phyloP scores from a whole-genome alignment of 2,888 invertebrate genomes.

The Stenodera caucasica region DNA sequence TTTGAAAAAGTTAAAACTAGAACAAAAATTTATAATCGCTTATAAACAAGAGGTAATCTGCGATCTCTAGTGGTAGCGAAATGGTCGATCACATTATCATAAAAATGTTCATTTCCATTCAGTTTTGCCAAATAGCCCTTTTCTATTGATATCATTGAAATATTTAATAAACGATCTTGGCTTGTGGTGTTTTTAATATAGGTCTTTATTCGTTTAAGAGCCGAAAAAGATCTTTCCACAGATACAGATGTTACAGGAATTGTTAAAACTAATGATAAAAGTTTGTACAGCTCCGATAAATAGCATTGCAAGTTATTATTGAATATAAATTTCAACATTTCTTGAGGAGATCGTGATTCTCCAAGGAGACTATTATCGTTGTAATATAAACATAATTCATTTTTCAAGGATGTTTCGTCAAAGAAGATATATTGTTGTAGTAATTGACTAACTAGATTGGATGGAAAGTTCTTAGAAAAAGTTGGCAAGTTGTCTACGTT shows the following conservation, averaged over 20 bases:
- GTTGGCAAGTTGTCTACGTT: not conserved
- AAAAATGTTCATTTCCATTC: too few relatives aligned
- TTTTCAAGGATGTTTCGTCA: conserved; percentile 4
- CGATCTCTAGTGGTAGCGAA: too few relatives aligned
- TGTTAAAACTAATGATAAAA: conserved; percentile 11
- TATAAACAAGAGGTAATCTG: too few relatives aligned
- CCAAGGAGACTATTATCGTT: conserved; percentile 7
- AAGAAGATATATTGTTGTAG: not conserved
- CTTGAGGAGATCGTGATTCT: not conserved
- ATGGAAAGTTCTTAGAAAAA: conserved; percentile 1
- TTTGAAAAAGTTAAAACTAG: too few relatives aligned
- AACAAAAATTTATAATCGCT: too few relatives aligned
- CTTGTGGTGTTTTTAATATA: conserved; percentile 6
- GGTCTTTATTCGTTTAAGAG: conserved; percentile 13
- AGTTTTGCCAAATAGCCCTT: too few relatives aligned
- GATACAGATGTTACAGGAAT: conserved; percentile 18
- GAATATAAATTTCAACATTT: conserved; percentile 13
- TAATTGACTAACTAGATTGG: not conserved
- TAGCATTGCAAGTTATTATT: conserved; percentile 5
- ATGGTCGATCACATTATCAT: too few relatives aligned
- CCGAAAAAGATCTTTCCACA: too few relatives aligned
- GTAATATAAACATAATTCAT: not conserved
- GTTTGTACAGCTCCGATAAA: conserved; percentile 15
- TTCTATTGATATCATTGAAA: conserved; percentile 11
- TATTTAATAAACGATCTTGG: conserved; percentile 12